Conservation (phyloP, 2,888 invertebrate species). For the Oscheius sp. region DNA sequence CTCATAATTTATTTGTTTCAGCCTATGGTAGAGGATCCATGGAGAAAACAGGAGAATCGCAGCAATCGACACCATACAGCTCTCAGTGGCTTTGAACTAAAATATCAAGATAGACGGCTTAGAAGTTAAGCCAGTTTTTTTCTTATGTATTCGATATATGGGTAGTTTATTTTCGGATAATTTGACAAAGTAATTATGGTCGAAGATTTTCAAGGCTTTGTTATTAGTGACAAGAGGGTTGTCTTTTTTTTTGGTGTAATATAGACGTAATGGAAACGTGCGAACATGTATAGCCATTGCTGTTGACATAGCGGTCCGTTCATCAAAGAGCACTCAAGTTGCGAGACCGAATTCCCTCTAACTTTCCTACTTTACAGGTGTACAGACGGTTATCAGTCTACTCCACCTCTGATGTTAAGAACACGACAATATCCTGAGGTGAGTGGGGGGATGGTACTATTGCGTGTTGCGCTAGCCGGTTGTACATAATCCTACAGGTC, state of each 20-base stretch:
- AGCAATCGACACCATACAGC: slow-evolving; percentile 21
- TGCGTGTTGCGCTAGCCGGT: slow-evolving; percentile 19
- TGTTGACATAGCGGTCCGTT: slow-evolving; percentile 19
- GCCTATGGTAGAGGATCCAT: slow-evolving; percentile 53
- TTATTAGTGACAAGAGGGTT: no score
- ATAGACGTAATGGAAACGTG: background rate
- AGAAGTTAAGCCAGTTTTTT: no score
- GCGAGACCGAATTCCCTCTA: slow-evolving; percentile 3
- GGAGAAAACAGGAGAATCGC: slow-evolving; percentile 31
- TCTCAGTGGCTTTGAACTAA: slow-evolving; percentile 3
- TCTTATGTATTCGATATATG: no score
- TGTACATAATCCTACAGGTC: slow-evolving; percentile 36
- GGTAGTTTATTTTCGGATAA: no score
- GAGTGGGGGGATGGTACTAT: background rate
- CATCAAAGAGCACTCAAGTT: slow-evolving; percentile 21
- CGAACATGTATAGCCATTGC: slow-evolving; percentile 7
- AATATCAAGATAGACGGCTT: slow-evolving; percentile 16
- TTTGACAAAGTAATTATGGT: no score
- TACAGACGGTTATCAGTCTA: slow-evolving; percentile 28
- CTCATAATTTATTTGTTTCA: slow-evolving; percentile 31
- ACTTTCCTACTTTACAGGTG: slow-evolving; percentile 1
- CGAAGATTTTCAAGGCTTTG: no score
- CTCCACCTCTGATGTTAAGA: slow-evolving; percentile 45
- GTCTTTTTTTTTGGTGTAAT: no score
- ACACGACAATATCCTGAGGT: slow-evolving; percentile 57